Percentiles rank a stretch among this genome's conserved stretches.
These are phyloP conservation scores for Nephrotoma flavescens DNA, from an alignment of 2,888 invertebrate genomes.

Conservation along the genomic window DNA sequence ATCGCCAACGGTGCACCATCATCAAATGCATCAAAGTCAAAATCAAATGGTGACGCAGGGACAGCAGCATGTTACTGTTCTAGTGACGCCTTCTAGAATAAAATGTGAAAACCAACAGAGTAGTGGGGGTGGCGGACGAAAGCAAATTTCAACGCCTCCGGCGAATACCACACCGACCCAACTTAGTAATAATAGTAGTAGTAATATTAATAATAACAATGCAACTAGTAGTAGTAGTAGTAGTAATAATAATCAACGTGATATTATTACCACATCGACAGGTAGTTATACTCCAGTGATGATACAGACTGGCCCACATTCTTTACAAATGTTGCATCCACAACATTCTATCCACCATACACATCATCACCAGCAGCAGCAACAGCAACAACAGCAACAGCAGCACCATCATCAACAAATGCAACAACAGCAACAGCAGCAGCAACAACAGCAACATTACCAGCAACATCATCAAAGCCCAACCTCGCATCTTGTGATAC, in stretches of 20 bases:
- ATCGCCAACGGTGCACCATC: constrained; percentile 16
- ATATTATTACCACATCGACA: constrained; percentile 18
- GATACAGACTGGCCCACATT: constrained; percentile 26
- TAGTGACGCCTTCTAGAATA: constrained; percentile 36
- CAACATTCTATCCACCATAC: constrained; percentile 18
- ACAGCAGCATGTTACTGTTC: constrained; percentile 33
- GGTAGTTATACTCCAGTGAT: constrained; percentile 10
- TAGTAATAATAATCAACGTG: constrained; percentile 18
- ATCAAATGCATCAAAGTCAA: constrained; percentile 14
- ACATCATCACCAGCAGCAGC: constrained; percentile 19
- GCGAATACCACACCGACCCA: constrained; percentile 8
- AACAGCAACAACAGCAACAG: constrained; percentile 13
- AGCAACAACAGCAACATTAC: constrained; percentile 23
- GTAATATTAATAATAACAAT: constrained; percentile 23
- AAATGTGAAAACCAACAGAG: constrained; percentile 26
- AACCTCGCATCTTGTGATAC: constrained; percentile 9
- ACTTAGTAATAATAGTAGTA: constrained; percentile 19
- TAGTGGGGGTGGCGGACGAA: constrained; percentile 17
- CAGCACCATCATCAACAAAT: constrained; percentile 18
- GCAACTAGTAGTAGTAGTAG: constrained; percentile 26
- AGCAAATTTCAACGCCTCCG: constrained; percentile 10
- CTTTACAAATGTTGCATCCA: constrained; percentile 25
- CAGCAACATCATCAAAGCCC: constrained; percentile 20
- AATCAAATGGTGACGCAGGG: constrained; percentile 20
- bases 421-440: constrained; percentile 18